Percentiles rank a stretch among this genome's conserved stretches.
phyloP scores from a whole-genome alignment of 2,113 vertebrate species.

The Crotophaga sulcirostris region DNA sequence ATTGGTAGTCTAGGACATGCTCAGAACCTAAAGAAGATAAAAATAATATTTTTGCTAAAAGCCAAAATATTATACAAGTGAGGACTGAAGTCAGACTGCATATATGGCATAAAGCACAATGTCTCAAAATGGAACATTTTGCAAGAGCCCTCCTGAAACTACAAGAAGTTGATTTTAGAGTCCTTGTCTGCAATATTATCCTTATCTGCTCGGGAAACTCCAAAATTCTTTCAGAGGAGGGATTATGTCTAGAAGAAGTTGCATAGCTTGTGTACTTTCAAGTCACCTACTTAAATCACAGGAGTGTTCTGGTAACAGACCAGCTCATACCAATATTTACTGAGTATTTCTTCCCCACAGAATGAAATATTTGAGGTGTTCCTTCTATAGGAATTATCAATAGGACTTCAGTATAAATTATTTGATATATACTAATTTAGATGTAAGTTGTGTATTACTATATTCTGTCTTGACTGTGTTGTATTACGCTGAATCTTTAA shows the following conservation, averaged over 20 bases:
- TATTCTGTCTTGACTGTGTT: neutral
- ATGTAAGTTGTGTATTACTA: neutral
- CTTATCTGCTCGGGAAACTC: neutral
- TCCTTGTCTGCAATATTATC: neutral
- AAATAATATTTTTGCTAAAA: neutral
- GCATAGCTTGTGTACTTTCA: neutral
- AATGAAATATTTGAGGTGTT: neutral
- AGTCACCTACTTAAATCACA: neutral
- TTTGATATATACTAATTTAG: neutral
- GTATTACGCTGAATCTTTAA: neutral
- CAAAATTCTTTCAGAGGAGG: neutral
- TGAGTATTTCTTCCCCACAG: neutral
- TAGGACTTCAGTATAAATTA: neutral
- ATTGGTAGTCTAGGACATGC: neutral
- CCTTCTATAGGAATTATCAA: neutral
- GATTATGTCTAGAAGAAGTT: neutral
- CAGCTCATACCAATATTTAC: neutral
- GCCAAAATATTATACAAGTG: neutral
- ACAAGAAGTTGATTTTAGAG: neutral
- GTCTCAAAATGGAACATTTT: neutral
- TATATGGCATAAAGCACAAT: neutral
- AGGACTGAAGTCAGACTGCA: neutral
- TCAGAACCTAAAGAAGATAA: neutral
- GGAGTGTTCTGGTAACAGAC: neutral
- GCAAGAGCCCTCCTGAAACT: neutral